These are phyloP conservation scores for Turdus rufiventris DNA, from an alignment of 2,113 vertebrate genomes.

Conservation along the genomic window DNA sequence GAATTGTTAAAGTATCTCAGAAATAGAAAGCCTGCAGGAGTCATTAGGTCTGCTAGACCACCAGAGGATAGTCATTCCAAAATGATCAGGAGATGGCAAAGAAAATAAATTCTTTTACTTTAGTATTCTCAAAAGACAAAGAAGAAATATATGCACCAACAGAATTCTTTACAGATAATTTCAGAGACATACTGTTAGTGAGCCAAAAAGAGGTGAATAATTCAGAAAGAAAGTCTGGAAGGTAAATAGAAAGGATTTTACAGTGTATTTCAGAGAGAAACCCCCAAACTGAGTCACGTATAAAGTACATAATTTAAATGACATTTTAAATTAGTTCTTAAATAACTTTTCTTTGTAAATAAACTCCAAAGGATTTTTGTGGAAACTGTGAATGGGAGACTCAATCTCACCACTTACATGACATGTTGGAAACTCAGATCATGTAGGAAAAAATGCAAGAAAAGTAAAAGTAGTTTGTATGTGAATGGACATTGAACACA, in stretches of 20 bases:
- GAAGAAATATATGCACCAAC: conserved; percentile 33
- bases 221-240: conserved; percentile 20
- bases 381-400: neutral
- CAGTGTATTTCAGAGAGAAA: neutral
- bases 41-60: conserved; percentile 21
- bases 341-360: conserved; percentile 5
- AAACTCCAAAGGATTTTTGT: neutral
- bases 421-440: neutral
- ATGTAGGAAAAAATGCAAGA: neutral
- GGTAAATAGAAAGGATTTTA: conserved; percentile 11
- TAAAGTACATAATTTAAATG: neutral
- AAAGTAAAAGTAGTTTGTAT: neutral
- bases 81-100: conserved; percentile 42
- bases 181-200: neutral
- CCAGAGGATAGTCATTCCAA: conserved; percentile 27
- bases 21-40: neutral
- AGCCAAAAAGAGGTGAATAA: conserved; percentile 34
- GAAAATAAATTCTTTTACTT: conserved; percentile 44
- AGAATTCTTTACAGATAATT: conserved; percentile 54
- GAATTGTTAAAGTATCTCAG: neutral
- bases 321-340: conserved; percentile 6
- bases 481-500: neutral
- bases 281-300: neutral
- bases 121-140: conserved; percentile 53
- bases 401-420: neutral